phyloP scores from a whole-genome alignment of 2,888 invertebrate species.

The Torymus aiolomorphi region DNA sequence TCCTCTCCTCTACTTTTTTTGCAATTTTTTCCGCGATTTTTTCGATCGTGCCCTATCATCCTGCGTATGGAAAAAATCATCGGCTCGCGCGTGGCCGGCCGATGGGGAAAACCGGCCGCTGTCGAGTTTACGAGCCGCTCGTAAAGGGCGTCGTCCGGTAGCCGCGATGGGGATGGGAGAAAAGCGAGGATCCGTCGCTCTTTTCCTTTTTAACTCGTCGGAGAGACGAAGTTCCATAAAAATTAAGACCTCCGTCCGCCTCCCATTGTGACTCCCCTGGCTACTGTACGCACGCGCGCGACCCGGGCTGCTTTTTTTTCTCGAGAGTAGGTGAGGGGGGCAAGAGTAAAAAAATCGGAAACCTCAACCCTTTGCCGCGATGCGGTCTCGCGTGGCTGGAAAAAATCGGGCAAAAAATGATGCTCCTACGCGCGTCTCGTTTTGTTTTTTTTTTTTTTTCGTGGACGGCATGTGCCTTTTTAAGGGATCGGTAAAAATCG shows the following conservation, averaged over 20 bases:
- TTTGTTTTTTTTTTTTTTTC: slow-evolving; percentile 9
- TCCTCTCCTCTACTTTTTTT: slow-evolving; percentile 7
- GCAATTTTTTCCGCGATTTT: slow-evolving; percentile 44
- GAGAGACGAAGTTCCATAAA: slow-evolving; percentile 32
- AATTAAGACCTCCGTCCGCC: slow-evolving; percentile 14
- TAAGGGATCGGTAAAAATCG: slow-evolving; percentile 29
- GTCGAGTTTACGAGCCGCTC: slow-evolving; percentile 26
- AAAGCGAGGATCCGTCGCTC: slow-evolving; percentile 1
- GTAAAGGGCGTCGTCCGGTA: slow-evolving; percentile 41
- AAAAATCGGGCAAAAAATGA: slow-evolving; percentile 48
- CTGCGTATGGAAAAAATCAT: slow-evolving; percentile 10
- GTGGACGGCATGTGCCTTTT: slow-evolving; percentile 26
- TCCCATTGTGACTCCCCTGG: too few relatives aligned
- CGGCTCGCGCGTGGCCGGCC: not conserved
- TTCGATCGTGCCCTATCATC: slow-evolving; percentile 26
- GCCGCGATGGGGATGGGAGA: slow-evolving; percentile 34
- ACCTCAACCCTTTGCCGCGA: slow-evolving; percentile 33
- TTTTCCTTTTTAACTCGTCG: slow-evolving; percentile 38
- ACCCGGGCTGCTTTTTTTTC: too few relatives aligned
- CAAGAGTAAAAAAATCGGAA: slow-evolving; percentile 36
- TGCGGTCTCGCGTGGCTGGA: slow-evolving; percentile 29
- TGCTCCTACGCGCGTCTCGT: slow-evolving; percentile 11
- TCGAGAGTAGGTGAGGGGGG: too few relatives aligned
- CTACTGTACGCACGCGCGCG: too few relatives aligned
- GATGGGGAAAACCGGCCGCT: slow-evolving; percentile 6